These are phyloP conservation scores for Natrix natrix DNA, from an alignment of 2,797 vertebrate genomes.

Conservation along the genomic window DNA sequence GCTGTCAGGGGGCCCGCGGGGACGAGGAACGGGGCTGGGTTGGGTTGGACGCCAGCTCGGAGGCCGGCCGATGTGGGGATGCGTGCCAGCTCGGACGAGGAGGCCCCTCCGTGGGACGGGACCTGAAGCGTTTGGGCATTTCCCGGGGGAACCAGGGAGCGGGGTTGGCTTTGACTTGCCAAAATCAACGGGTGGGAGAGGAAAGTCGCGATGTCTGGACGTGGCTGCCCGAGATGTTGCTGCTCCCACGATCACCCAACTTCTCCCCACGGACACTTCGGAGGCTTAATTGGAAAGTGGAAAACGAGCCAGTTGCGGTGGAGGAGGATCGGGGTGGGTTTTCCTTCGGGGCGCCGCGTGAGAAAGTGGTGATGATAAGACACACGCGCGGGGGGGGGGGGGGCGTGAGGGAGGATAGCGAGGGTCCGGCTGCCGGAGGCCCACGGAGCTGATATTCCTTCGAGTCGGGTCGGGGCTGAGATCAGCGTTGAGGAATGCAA, in stretches of 20 bases:
- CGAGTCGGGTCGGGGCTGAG: background rate
- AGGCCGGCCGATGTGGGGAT: background rate
- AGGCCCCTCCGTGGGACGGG: background rate
- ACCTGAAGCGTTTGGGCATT: background rate
- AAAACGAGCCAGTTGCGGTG: background rate
- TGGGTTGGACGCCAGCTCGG: background rate
- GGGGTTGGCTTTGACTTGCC: background rate
- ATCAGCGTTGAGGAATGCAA: background rate
- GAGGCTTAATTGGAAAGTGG: background rate
- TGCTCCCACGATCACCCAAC: background rate
- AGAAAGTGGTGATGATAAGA: background rate
- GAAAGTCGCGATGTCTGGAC: background rate
- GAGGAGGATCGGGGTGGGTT: background rate
- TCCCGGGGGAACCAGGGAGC: background rate
- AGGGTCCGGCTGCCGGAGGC: background rate
- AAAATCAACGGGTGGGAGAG: background rate
- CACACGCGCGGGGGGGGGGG: background rate
- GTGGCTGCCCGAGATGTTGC: background rate
- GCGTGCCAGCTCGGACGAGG: background rate
- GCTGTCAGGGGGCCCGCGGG: background rate
- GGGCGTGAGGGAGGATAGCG: background rate
- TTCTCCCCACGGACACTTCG: background rate
- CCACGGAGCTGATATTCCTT: background rate
- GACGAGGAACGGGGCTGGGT: constrained; percentile 12
- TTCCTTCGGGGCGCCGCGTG: background rate